phyloP scores from a whole-genome alignment of 2,113 vertebrate species.

The Trachemys scripta region DNA sequence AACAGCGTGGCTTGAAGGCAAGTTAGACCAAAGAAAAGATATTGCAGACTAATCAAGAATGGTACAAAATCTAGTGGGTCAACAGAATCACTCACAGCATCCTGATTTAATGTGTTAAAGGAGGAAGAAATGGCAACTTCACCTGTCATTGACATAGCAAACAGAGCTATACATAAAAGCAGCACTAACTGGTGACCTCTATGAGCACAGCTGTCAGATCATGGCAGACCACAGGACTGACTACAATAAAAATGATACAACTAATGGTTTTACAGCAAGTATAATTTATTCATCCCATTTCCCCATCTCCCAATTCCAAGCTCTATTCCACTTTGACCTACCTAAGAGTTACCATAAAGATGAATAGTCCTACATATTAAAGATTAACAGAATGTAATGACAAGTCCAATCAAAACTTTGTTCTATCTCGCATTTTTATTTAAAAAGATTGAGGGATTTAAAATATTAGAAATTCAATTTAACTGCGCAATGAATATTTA shows the following conservation, averaged over 20 bases:
- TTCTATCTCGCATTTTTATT: constrained; percentile 36
- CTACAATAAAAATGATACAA: neutral
- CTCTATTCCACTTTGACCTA: neutral
- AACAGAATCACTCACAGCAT: neutral
- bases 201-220: neutral
- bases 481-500: constrained; percentile 71
- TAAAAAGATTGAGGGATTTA: constrained; percentile 68
- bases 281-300: neutral
- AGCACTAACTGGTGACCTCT: neutral
- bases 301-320: neutral
- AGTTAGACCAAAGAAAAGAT: neutral
- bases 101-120: neutral
- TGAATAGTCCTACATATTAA: neutral
- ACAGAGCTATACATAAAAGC: neutral
- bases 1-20: neutral
- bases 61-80: neutral
- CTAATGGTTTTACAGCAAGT: neutral
- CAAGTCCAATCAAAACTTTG: constrained; percentile 15
- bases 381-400: constrained; percentile 43
- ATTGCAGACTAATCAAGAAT: neutral
- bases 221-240: neutral
- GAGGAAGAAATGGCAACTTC: neutral
- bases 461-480: constrained; percentile 71
- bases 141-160: neutral
- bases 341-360: neutral